phyloP scores from a whole-genome alignment of 2,113 vertebrate species.

The Fulica atra region DNA sequence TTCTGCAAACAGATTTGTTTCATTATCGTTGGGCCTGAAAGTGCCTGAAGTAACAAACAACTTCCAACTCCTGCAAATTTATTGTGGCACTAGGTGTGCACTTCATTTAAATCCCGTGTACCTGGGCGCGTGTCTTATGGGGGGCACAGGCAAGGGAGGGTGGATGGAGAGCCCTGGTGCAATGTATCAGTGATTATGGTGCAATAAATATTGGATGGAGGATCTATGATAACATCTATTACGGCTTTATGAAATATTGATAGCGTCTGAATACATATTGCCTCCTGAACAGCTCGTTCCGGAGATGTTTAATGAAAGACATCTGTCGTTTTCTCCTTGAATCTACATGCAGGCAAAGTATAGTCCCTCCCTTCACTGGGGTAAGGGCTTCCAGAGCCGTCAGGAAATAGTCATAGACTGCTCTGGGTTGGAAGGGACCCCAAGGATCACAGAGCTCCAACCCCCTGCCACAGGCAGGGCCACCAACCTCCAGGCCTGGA shows the following conservation, averaged over 20 bases:
- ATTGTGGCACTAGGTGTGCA: not conserved
- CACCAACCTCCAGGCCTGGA: too few species aligned
- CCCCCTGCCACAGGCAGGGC: too few species aligned
- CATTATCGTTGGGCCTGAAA: slow-evolving; percentile 23
- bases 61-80: slow-evolving; percentile 44
- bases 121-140: not conserved
- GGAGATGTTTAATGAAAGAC: slow-evolving; percentile 74
- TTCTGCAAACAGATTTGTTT: slow-evolving; percentile 67
- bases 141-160: not conserved
- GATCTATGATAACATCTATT: slow-evolving; percentile 72
- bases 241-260: slow-evolving; percentile 72
- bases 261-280: slow-evolving; percentile 68
- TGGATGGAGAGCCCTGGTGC: not conserved
- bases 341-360: slow-evolving; percentile 8
- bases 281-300: slow-evolving; percentile 66
- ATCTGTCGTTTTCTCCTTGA: slow-evolving; percentile 65
- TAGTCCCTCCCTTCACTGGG: not conserved
- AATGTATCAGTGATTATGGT: slow-evolving; percentile 25
- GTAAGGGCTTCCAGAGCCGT: not conserved
- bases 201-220: slow-evolving; percentile 69
- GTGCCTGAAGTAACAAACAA: slow-evolving; percentile 59
- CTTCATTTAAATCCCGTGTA: not conserved
- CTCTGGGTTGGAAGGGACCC: too few species aligned
- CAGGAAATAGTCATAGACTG: not conserved
- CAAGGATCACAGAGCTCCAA: too few species aligned